Base-by-base conservation (phyloP, 2,113 vertebrate species). In the Scytalopus superciliaris region DNA sequence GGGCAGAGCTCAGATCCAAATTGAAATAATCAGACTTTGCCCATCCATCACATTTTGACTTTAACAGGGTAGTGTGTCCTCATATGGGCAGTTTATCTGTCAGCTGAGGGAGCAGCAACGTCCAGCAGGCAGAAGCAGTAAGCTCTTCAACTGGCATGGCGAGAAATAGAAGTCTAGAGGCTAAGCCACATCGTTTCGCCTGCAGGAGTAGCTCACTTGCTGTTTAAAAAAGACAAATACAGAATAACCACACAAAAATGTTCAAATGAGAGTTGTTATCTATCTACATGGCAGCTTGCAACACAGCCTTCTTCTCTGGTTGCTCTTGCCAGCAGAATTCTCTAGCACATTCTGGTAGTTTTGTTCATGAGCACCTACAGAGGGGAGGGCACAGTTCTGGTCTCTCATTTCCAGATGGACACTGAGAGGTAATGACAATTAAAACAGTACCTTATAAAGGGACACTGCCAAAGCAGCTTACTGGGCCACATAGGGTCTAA, bases 341-440 rank as follows among this genome's bases (percentile, higher is more conserved):
- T 84, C 31, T 35, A 55, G n/a, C 33, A 42, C 8, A 10, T 82
- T 72, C 44, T 64, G 35, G 10, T 12, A 63, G 12, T 9, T 74
- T 81, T 81, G 16, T 19, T 27, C 18, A 37, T 33, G 2, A 5
- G 10, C 19, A 30, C 15, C 37, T 67, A 42, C 28, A 39, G 37
- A 0, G 0, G 21, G 25, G 16, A 77, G 8, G 42, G 19, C 45
- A 42, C 33, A 16, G 12, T 33, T 72, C 39, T 72, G 47, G 8
- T 42, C 60, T 66, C 15, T 25, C 14, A 14, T 72, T 93, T 92
- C 30, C 44, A 72, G 35, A 35, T 25, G 63, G 37, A 59, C 9
- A 31, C 12, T 27, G 31, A 55, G 18, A 67, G 8, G 3, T 6
- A 68, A 52, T 12, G 60, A 24, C 31, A 66, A 33, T 28, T 64